Evolutionary conservation across 1,140 invertebrate species (phyloP).

Genomic region (Heterodera carotae): DNA sequence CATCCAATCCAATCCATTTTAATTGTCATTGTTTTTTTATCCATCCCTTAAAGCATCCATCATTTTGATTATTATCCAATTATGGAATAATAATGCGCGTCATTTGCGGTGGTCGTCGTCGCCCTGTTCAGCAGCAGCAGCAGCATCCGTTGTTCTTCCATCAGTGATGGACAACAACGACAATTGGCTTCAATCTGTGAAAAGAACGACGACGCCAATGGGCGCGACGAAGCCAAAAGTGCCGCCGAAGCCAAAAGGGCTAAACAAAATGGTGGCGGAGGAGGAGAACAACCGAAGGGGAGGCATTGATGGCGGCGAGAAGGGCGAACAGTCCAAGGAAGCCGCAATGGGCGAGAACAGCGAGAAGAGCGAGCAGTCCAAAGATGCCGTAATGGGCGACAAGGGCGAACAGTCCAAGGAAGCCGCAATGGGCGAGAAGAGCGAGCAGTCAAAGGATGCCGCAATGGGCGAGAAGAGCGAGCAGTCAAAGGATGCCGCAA

Average conservation of each 20-base stretch:
- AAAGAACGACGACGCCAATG: not conserved
- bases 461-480: too few relatives aligned
- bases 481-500: too few relatives aligned
- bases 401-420: not conserved
- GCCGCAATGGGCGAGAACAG: too few relatives aligned
- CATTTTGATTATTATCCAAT: not conserved
- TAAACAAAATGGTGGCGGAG: not conserved
- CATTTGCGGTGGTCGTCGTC: not conserved
- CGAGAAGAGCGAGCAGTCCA: too few relatives aligned
- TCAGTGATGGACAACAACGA: not conserved
- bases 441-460: too few relatives aligned
- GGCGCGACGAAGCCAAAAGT: conserved; percentile 5
- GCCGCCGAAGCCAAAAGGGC: conserved; percentile 25
- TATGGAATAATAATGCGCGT: not conserved
- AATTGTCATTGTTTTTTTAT: too few relatives aligned
- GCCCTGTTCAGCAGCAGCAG: not conserved
- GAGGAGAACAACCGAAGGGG: not conserved
- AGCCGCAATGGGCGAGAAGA: not conserved
- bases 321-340: not conserved
- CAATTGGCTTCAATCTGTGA: not conserved
- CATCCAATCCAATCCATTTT: too few relatives aligned
- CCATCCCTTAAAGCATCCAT: too few relatives aligned
- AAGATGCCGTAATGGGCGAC: not conserved
- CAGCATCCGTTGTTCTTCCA: too few relatives aligned
- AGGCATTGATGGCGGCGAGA: not conserved